These are phyloP conservation scores for Cyprinodon brontotheroides DNA, from an alignment of 2,113 vertebrate genomes.

Conservation along the genomic window DNA sequence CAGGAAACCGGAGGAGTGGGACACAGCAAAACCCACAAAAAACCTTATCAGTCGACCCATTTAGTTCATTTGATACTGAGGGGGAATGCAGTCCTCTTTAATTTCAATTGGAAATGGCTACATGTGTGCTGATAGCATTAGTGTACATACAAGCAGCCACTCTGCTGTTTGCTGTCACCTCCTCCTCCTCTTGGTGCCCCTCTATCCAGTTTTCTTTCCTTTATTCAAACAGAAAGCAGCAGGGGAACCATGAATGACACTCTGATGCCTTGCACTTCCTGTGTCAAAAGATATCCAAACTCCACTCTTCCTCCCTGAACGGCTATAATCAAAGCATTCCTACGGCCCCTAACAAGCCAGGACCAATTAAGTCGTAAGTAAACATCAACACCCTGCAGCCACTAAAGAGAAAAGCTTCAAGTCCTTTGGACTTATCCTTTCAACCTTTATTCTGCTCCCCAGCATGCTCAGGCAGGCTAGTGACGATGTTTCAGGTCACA, in stretches of 20 bases:
- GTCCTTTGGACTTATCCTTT: constrained; percentile 41
- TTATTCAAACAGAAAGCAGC: constrained; percentile 19
- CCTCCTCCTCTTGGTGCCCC: constrained; percentile 56
- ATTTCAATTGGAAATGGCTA: constrained; percentile 23
- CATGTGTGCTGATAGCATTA: constrained; percentile 38
- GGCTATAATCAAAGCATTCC: constrained; percentile 76
- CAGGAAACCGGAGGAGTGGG: constrained; percentile 53
- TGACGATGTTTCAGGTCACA: constrained; percentile 20
- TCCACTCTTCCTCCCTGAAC: constrained; percentile 65
- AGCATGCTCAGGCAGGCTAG: constrained; percentile 58
- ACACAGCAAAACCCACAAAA: constrained; percentile 5
- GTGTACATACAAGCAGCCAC: constrained; percentile 61
- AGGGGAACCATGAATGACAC: constrained; percentile 60
- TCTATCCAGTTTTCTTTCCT: constrained; percentile 3
- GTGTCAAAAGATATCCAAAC: constrained; percentile 74
- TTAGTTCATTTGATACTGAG: constrained; percentile 22
- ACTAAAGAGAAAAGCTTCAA: constrained; percentile 33
- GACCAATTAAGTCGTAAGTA: constrained; percentile 77
- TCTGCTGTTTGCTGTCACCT: constrained; percentile 58
- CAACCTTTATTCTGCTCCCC: constrained; percentile 39
- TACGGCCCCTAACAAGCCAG: constrained; percentile 56
- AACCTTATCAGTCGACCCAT: constrained; percentile 39
- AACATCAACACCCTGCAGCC: constrained; percentile 66
- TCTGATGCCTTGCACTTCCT: constrained; percentile 62
- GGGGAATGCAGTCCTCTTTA: constrained; percentile 9